phyloP scores from a whole-genome alignment of 2,888 invertebrate genomes.

The Saturnia pavonia region DNA sequence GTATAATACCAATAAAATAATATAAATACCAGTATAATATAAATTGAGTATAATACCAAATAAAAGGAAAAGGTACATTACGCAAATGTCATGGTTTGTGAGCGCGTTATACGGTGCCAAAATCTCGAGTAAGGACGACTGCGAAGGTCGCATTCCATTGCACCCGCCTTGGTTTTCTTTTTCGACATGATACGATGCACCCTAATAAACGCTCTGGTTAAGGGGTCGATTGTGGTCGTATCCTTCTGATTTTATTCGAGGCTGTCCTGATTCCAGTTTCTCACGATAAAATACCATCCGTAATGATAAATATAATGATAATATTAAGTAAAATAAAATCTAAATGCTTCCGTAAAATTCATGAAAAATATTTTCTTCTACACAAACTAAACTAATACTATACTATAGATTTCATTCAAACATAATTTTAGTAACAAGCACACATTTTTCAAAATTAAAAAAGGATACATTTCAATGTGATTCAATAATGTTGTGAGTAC shows the following conservation, averaged over 20 bases:
- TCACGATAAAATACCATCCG: slow-evolving; percentile 11
- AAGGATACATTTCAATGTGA: background rate
- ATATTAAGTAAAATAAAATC: slow-evolving; percentile 3
- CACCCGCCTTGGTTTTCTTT: slow-evolving; percentile 39
- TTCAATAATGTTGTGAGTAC: background rate
- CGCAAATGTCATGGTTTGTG: slow-evolving; percentile 62
- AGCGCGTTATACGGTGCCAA: slow-evolving; percentile 53
- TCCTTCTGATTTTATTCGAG: slow-evolving; percentile 27
- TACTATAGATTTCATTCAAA: no score
- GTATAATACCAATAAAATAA: no score
- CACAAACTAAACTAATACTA: no score
- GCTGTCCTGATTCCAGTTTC: slow-evolving; percentile 27
- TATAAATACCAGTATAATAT: no score
- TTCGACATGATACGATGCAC: slow-evolving; percentile 51
- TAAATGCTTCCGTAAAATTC: background rate
- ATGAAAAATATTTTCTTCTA: no score
- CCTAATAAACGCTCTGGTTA: slow-evolving; percentile 38
- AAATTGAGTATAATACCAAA: slow-evolving; percentile 2
- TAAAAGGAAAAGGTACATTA: slow-evolving; percentile 38
- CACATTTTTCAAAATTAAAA: background rate
- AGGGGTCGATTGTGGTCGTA: slow-evolving; percentile 32
- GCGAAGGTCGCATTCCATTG: slow-evolving; percentile 66
- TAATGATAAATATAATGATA: background rate
- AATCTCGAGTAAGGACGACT: slow-evolving; percentile 65
- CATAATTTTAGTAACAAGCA: background rate